Evolutionary conservation across 2,113 vertebrate genomes (phyloP), one percentile per base, ranked within the genome.

Genomic region (Brachypteracias leptosomus): DNA sequence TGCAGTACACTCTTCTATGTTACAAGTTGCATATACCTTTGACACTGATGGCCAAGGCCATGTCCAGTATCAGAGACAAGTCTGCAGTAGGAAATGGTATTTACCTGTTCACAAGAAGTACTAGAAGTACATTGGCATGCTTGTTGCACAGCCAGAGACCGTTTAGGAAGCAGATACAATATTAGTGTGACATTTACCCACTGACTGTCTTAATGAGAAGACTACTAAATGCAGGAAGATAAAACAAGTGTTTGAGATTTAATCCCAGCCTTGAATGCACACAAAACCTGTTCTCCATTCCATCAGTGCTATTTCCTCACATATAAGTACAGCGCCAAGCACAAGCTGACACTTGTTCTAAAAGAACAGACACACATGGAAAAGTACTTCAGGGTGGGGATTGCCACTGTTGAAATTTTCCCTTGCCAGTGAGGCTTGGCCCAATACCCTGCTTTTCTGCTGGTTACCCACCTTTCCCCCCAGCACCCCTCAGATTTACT

Each of bases 301-400:
- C 36, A 47, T 33, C 29, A 46, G 25, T 74, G 38, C 51, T 78
- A 58, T 51, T 85, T 91, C 63, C n/a, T 73, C 70, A 82, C 31
- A 35, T 0, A 1, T 14, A 79, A 1, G 11, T 73, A 71, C 13
- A 54, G 16, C 5, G n/a, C 2, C 2, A 13, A 88, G 31, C 16
- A 91, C 81, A 95, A 90, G 88, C n/a, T 72, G 19, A 40, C 0
- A 0, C 87, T 79, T 88, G 61, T 20, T 90, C 59, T 74, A 29
- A 81, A 92, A 73, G 19, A 84, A 36, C 18, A 57, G 47, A 81
- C 29, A 57, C 29, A 61, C 24, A 46, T 15, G 4, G 36, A 14
- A 86, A 95, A 94, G 29, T 33, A 86, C 35, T 57, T 84, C 25
- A 82, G 47, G 47, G 29, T 74, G 55, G 21, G 38, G 65, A 81